Base-by-base conservation (phyloP, 1,140 invertebrate species). In the Lepeophtheirus salmonis region DNA sequence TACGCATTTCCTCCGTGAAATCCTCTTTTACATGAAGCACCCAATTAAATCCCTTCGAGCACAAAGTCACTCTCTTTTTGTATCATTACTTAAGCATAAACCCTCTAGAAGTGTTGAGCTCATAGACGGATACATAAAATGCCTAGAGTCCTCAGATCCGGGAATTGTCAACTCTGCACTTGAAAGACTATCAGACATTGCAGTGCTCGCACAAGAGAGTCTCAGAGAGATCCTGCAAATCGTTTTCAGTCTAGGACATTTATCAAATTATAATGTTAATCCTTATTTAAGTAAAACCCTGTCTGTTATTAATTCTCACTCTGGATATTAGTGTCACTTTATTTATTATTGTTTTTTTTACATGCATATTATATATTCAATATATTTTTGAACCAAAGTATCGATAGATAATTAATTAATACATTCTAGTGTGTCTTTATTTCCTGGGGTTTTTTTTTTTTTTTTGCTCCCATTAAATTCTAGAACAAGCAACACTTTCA, bases 191-290 rank as follows among this genome's bases (percentile, higher is more conserved):
- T 81, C 86, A 0, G 88, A 92, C 65, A 80, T 90, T 56, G 74
- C 83, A 55, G 73, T 87, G 21, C 80, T 85, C 53, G 78, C 84
- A 72, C 85, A 89, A 77, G 79, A 91, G 69, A 79, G 87, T 68
- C 83, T 84, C 1, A 73, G 80, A 55, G 75, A 80, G 22, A 76
- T 94, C 20, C 74, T 94, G 60, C 77, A 80, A 64, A 81, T 82
- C 65, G 82, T 86, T 0, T 94, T 92, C 72, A 78, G 80, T 56
- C 73, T 92, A 20, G 87, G 86, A 12, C 78, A 89, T 48, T 78
- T 78, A 65, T 83, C 82, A 22, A 82, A 82, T 61, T 76, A 87
- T 41, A 86, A 86, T 64, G 83, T 84, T 6, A 77, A 80, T 50
- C 71, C 75, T n/a, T 80, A 81, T 68, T 82, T 92, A 51, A 80